Evolutionary conservation across 2,113 vertebrate genomes (phyloP).

Genomic region (Strigops habroptila): DNA sequence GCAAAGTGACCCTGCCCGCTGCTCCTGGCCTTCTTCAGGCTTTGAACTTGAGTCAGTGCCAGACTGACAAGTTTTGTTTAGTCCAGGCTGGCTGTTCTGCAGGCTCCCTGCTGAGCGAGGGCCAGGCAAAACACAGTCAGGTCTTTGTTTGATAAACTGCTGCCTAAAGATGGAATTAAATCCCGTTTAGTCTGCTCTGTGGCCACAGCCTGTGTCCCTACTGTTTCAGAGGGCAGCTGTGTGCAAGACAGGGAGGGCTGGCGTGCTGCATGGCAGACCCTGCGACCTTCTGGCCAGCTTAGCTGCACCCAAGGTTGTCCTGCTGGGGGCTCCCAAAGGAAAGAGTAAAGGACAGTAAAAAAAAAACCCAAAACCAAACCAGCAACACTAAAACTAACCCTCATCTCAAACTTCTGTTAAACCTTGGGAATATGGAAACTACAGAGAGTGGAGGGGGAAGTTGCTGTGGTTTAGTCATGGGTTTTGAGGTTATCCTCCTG

Average conservation of each 20-base stretch:
- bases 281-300: not conserved
- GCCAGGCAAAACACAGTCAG: slow-evolving; percentile 59
- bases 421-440: not conserved
- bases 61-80: slow-evolving; percentile 40
- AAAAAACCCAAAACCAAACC: not conserved
- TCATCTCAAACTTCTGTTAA: not conserved
- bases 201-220: not conserved
- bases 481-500: not conserved
- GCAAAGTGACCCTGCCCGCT: not conserved
- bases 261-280: not conserved
- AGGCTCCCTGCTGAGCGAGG: slow-evolving; percentile 45
- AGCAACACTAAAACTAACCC: not conserved
- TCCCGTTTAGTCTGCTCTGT: not conserved
- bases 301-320: not conserved
- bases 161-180: slow-evolving; percentile 61
- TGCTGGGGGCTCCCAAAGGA: not conserved
- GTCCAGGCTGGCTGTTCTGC: not conserved
- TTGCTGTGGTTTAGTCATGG: not conserved
- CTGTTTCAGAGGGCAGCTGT: not conserved
- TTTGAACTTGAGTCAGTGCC: slow-evolving; percentile 51
- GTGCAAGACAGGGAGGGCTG: not conserved
- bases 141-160: slow-evolving; percentile 64
- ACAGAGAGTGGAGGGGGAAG: not conserved
- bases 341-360: not conserved
- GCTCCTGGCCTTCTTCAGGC: not conserved